phyloP scores from a whole-genome alignment of 1,140 invertebrate genomes.

The Bombus huntii region DNA sequence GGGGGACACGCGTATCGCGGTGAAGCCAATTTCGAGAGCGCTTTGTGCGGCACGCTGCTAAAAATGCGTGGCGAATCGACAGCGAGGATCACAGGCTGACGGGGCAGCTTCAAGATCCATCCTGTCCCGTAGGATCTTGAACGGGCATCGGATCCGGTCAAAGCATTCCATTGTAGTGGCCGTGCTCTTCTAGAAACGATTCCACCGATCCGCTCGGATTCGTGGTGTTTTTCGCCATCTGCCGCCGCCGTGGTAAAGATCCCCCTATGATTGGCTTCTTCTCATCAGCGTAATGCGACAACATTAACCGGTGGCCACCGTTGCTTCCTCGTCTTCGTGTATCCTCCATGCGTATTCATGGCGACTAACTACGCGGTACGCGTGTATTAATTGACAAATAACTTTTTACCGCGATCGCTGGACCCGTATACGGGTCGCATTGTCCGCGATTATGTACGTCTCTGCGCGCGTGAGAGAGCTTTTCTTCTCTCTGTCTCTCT shows the following conservation, averaged over 20 bases:
- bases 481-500: constrained; percentile 32
- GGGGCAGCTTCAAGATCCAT: constrained; percentile 59
- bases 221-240: constrained; percentile 59
- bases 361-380: constrained; percentile 1
- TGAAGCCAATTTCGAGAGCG: constrained; percentile 56
- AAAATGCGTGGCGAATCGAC: constrained; percentile 69
- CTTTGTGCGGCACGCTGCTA: constrained; percentile 61
- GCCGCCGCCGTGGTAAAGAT: constrained; percentile 14
- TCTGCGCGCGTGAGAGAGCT: constrained; percentile 16
- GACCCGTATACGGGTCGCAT: constrained; percentile 54
- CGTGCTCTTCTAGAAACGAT: constrained; percentile 47
- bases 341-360: constrained; percentile 42
- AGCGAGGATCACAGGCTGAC: constrained; percentile 57
- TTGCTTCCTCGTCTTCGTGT: neutral
- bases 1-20: constrained; percentile 52
- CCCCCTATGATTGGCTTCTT: constrained; percentile 27
- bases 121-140: constrained; percentile 52
- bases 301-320: constrained; percentile 33
- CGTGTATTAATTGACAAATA: constrained; percentile 68
- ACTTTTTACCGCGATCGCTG: constrained; percentile 60
- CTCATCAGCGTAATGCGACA: constrained; percentile 41
- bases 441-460: constrained; percentile 65
- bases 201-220: constrained; percentile 48
- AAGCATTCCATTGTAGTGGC: constrained; percentile 63
- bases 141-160: constrained; percentile 65